phyloP scores from a whole-genome alignment of 1,140 invertebrate genomes.

The Goniozus legneri region DNA sequence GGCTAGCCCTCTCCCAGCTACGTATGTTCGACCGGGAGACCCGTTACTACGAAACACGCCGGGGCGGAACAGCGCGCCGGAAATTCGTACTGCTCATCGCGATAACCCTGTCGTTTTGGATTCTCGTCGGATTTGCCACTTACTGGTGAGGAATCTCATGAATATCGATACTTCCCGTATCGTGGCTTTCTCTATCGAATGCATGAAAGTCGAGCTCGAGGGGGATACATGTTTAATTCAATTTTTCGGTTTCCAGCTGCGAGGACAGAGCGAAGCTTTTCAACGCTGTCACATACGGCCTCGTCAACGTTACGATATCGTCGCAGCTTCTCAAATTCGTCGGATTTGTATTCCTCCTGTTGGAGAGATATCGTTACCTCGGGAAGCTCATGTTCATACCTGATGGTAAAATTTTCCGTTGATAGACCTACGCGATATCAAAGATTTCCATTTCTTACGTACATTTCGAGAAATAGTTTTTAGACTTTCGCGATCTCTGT shows the following conservation, averaged over 20 bases:
- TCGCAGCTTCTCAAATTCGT: conserved; percentile 26
- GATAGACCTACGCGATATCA: too few relatives aligned
- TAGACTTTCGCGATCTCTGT: background rate
- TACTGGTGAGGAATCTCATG: conserved; percentile 11
- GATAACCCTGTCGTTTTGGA: conserved; percentile 17
- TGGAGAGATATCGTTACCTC: conserved; percentile 17
- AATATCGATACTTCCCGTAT: too few relatives aligned
- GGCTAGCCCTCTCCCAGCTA: conserved; percentile 10
- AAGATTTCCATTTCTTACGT: background rate
- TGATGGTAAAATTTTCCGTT: conserved; percentile 17
- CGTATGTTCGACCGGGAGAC: conserved; percentile 20
- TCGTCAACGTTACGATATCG: conserved; percentile 19
- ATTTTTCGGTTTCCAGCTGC: conserved; percentile 8
- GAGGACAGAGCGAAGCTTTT: conserved; percentile 15
- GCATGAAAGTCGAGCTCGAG: too few relatives aligned
- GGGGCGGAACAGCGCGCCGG: background rate
- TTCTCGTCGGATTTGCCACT: conserved; percentile 14
- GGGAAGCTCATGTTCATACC: conserved; percentile 13
- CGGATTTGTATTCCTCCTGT: conserved; percentile 18
- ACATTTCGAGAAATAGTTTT: background rate
- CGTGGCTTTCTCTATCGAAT: too few relatives aligned
- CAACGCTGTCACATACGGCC: conserved; percentile 15
- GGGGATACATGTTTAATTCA: too few relatives aligned
- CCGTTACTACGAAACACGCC: conserved; percentile 9
- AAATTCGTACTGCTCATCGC: background rate